phyloP scores from a whole-genome alignment of 2,113 vertebrate species.

The Epinephelus lanceolatus region DNA sequence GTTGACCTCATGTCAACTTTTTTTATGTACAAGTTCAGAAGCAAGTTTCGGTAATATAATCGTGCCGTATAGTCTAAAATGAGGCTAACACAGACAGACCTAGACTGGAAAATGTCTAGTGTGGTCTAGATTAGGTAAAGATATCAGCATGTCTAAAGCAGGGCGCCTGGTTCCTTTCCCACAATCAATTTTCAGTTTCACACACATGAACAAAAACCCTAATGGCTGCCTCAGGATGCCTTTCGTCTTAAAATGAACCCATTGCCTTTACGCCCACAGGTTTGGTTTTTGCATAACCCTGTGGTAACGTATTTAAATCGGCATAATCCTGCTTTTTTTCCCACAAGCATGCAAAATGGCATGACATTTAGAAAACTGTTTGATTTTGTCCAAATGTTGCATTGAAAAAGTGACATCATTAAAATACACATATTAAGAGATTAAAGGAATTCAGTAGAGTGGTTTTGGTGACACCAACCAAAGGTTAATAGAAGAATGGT shows the following conservation, averaged over 20 bases:
- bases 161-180: constrained; percentile 15
- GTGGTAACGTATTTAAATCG: constrained; percentile 8
- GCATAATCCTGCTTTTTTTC: not conserved
- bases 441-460: not conserved
- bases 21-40: constrained; percentile 1
- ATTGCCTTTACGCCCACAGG: constrained; percentile 39
- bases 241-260: constrained; percentile 39
- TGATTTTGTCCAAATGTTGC: not conserved
- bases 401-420: not conserved
- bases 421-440: not conserved
- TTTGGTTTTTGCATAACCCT: constrained; percentile 29
- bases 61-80: constrained; percentile 2
- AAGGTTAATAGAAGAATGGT: not conserved
- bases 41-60: not conserved
- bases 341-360: not conserved
- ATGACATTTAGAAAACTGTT: not conserved
- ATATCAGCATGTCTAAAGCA: constrained; percentile 19
- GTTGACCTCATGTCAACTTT: not conserved
- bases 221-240: constrained; percentile 34
- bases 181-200: constrained; percentile 71
- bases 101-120: constrained; percentile 26
- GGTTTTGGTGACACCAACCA: not conserved
- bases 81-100: not conserved
- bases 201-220: constrained; percentile 20
- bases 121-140: constrained; percentile 11